These are phyloP conservation scores for Actenoides lindsayi DNA, from an alignment of 2,113 vertebrate species.

Conservation along the genomic window DNA sequence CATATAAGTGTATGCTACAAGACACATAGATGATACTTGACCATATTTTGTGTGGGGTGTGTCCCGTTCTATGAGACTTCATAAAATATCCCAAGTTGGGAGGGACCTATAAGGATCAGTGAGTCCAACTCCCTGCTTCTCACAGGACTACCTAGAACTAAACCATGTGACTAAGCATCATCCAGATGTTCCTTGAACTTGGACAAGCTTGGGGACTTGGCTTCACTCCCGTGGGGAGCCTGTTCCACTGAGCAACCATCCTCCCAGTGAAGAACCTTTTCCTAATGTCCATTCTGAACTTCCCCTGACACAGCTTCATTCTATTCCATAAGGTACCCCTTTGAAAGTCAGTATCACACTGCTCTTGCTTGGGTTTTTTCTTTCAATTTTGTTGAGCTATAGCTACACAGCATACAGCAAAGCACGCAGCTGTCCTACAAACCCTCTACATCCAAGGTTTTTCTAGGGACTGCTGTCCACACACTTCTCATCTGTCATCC, in stretches of 20 bases:
- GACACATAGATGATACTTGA: neutral
- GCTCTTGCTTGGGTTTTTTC: rapidly evolving
- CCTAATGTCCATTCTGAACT: neutral
- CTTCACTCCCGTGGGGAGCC: neutral
- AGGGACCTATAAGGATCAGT: neutral
- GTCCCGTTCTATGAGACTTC: neutral
- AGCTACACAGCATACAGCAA: neutral
- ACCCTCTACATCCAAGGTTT: neutral
- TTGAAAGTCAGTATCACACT: neutral
- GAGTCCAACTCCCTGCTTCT: neutral
- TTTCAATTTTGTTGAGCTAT: neutral
- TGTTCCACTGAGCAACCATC: neutral
- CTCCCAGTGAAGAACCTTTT: neutral
- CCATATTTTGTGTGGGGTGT: neutral
- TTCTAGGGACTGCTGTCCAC: neutral
- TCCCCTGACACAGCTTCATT: neutral
- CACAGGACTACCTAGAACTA: neutral
- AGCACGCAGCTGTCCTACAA: neutral
- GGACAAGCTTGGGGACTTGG: neutral
- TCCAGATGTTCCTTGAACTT: neutral
- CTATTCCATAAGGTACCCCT: neutral
- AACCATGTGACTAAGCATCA: neutral
- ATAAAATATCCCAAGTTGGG: neutral
- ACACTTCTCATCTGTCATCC: neutral
- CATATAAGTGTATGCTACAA: neutral